Base-by-base conservation (phyloP, 2,888 invertebrate species). In the Tenthredo distinguenda region DNA sequence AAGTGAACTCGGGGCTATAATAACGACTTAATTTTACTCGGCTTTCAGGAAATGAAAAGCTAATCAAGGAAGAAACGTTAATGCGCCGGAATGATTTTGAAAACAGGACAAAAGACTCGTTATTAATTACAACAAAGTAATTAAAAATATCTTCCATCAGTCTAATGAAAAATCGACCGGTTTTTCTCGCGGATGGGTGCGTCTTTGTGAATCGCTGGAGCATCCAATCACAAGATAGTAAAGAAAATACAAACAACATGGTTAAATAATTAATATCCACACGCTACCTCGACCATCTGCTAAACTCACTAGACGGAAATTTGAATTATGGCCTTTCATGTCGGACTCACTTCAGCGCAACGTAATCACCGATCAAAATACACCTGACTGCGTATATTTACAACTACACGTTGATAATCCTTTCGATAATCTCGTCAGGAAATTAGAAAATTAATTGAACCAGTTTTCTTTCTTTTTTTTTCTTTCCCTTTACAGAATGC, bases 101-200 rank as follows among this genome's bases (percentile, higher is more conserved):
- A 40, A 81, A 81, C 40, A 58, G 81, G 21, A 58, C 81, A 62
- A 58, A 58, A 81, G 58, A 26, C 81, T n/a, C 37, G 62, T 81
- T 83, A n/a, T 83, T 83, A 83, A 83, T 83, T 68, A 83, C 65
- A 47, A 43, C 43, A 47, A 68, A 71, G 68, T 83, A 83, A 83
- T 83, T 68, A 68, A 68, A 83, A 83, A 83, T 68, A 68, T 83
- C 68, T 58, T 47, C 83, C 83, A 83, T 83, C 83, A 68, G 83
- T 83, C 21, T 83, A 68, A 83, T 83, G 83, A 83, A 83, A 68
- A 83, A 83, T 83, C 83, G 83, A 83, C 83, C 83, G 68, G 37
- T 62, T 65, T 68, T 47, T 31, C 83, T 71, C 62, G 43, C 34
- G 68, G 68, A 65, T 47, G 83, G 83, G 83, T 31, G 83, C 83